Evolutionary conservation across 2,113 vertebrate species (phyloP), one percentile per base, ranked within the genome.

Genomic region (Lepus europaeus): DNA sequence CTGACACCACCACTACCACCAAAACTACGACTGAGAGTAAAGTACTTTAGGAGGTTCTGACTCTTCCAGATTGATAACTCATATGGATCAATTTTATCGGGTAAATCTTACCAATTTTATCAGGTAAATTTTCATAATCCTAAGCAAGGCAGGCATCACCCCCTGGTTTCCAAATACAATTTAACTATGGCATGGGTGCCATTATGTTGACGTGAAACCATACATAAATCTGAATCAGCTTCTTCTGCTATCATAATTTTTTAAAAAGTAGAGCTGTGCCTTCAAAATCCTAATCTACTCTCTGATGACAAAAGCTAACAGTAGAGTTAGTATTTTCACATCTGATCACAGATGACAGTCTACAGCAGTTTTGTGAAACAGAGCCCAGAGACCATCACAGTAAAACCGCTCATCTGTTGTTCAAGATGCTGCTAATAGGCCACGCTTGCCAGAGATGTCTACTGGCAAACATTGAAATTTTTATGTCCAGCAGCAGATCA

Each of bases 131-230:
- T 6, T 3, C 4, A 25, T n/a, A 69, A 79, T 89, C 10, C 0
- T 45, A 59, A 77, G 39, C 45, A 94, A 84, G 17, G 33, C 56
- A 87, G 89, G 23, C 22, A 94, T 77, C 76, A 51, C 25, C 31
- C 36, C 9, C 36, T 72, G 9, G 9, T 39, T 93, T 68, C 36
- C 29, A 72, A 83, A 76, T 2, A 77, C 14, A 61, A 77, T 90
- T 20, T 80, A 90, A 80, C 6, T 77, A 85, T 11, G 78, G 56
- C 39, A 53, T 69, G 31, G 6, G 27, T 86, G 3, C 3, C 56
- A 95, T 85, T 59, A 87, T 76, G 61, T 33, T 90, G 91, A 88
- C 59, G 70, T 39, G 83, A 88, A 94, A 91, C 6, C 36, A 86
- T 53, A 10, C 14, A 45, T 66, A 93, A 96, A 68, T 39, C 53